phyloP scores from a whole-genome alignment of 2,888 invertebrate genomes.

The Acanthopleura granulata region DNA sequence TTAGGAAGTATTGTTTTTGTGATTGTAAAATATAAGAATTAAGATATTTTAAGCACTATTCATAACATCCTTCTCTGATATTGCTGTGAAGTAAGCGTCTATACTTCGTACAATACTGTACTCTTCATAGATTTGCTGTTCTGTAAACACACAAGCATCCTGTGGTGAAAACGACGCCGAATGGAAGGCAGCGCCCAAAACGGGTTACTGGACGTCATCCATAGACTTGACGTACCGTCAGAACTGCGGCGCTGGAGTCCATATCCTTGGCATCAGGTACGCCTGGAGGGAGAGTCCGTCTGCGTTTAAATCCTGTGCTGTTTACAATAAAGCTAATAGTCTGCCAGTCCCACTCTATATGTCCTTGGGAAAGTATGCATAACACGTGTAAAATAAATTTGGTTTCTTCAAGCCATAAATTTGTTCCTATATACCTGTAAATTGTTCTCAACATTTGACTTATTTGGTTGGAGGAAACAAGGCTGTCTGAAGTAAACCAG shows the following conservation, averaged over 20 bases:
- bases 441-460: no score
- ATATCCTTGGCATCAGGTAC: conserved; percentile 40
- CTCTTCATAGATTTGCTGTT: conserved; percentile 12
- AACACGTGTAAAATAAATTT: background rate
- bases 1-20: no score
- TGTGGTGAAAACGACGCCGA: background rate
- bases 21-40: no score
- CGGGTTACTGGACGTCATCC: background rate
- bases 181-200: conserved; percentile 12
- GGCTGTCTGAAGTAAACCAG: no score
- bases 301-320: conserved; percentile 33
- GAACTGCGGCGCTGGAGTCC: background rate
- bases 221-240: background rate
- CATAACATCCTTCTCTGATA: no score
- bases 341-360: conserved; percentile 39
- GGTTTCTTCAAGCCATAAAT: no score
- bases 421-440: no score
- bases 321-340: conserved; percentile 36
- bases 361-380: background rate
- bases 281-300: conserved; percentile 46
- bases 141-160: background rate
- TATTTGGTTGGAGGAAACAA: no score
- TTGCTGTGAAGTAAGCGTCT: no score
- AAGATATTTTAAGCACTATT: no score
- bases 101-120: no score